Base-by-base conservation (phyloP, 2,888 invertebrate genomes). In the Palloptera scutellata region DNA sequence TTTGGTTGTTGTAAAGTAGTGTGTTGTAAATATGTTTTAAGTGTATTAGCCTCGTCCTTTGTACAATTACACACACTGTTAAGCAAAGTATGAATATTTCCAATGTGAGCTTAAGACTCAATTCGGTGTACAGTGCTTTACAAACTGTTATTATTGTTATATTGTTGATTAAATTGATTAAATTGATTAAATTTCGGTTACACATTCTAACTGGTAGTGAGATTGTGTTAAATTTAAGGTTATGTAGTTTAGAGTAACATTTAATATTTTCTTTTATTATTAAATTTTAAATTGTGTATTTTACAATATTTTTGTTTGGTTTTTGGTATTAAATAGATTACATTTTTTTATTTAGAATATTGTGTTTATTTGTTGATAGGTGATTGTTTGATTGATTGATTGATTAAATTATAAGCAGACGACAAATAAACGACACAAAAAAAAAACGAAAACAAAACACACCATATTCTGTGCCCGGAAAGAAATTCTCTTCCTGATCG, bases 401-500 rank as follows among this genome's bases (percentile, higher is more conserved):
- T 30, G 42, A 30, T 58, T 59, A 59, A 19, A 65, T 66, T 70
- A 66, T 68, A 61, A 66, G 19, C 52, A 17, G 2, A 30, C 43
- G n/a, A 54, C 11, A 41, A 64, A 20, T 42, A 42, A 13, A 40
- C 17, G 59, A 45, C 61, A 45, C 15, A 11, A 55, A 58, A 58
- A 30, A 45, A 43, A 19, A 62, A 59, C 52, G 59, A 62, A 60
- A 48, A 58, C 40, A 62, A 64, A 75, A 84, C 84, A 78, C 83
- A 85, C 85, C 85, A 77, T 85, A 84, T 81, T 84, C 83, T 76
- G 79, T 80, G 79, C 81, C 83, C 68, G 84, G 84, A 77, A 79
- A 83, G 75, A 83, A 85, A 78, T 74, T 83, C 78, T 85, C 85
- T 72, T 84, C 77, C 75, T 84, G 89, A 85, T 94, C 92, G 75